Percentiles rank a stretch among this genome's conserved stretches.
These are phyloP conservation scores for Ips nitidus DNA, from an alignment of 1,140 invertebrate species.

Conservation along the genomic window DNA sequence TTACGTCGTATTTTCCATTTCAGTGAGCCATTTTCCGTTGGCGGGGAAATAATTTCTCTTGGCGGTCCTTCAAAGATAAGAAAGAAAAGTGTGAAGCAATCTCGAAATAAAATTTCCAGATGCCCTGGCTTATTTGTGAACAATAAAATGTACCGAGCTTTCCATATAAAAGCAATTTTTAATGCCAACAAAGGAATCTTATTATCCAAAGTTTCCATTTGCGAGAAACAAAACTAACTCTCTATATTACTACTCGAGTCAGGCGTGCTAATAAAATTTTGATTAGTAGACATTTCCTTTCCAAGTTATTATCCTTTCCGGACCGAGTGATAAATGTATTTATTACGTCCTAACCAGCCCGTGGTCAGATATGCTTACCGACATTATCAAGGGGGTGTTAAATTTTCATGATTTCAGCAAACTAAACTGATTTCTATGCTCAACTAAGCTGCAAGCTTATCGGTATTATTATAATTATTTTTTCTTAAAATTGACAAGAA, in stretches of 20 bases:
- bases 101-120: conserved; percentile 1
- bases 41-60: too few relatives aligned
- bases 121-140: conserved; percentile 4
- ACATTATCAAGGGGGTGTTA: conserved; percentile 19
- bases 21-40: too few relatives aligned
- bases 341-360: conserved; percentile 22
- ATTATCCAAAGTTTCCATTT: conserved; percentile 9
- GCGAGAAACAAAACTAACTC: conserved; percentile 13
- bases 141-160: conserved; percentile 8
- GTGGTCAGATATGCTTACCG: conserved; percentile 19
- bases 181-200: not conserved
- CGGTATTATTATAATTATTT: not conserved
- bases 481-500: conserved; percentile 32
- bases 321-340: conserved; percentile 31
- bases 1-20: too few relatives aligned
- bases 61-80: too few relatives aligned
- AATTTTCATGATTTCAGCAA: conserved; percentile 25
- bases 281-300: conserved; percentile 32
- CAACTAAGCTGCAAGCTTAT: not conserved
- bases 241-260: conserved; percentile 25
- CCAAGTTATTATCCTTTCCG: conserved; percentile 28
- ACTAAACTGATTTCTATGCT: conserved; percentile 2
- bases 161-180: conserved; percentile 14
- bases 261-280: conserved; percentile 31
- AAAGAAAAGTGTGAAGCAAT: conserved; percentile 2